phyloP scores from a whole-genome alignment of 2,113 vertebrate genomes.

The Acinonyx jubatus region DNA sequence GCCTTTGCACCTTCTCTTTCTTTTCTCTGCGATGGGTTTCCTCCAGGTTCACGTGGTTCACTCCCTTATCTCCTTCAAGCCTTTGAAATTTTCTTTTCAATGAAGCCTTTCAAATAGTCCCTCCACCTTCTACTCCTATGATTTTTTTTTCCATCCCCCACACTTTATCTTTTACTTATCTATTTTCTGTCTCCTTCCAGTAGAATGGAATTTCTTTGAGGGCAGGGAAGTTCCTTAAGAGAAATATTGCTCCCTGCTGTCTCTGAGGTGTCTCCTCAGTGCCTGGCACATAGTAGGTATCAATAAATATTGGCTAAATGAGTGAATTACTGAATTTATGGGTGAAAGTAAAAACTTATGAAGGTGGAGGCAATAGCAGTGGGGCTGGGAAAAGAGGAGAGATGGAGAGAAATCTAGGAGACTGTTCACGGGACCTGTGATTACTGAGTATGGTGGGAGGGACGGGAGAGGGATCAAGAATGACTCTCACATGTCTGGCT shows the following conservation, averaged over 20 bases:
- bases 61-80: not conserved
- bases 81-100: not conserved
- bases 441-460: too few species aligned
- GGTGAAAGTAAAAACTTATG: not conserved
- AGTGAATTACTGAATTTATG: not conserved
- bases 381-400: not conserved
- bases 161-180: not conserved
- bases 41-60: not conserved
- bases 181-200: not conserved
- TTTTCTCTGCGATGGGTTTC: not conserved
- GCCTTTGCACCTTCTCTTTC: not conserved
- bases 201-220: not conserved
- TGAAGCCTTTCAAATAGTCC: not conserved
- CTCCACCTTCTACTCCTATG: not conserved
- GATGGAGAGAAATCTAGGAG: not conserved
- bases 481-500: not conserved
- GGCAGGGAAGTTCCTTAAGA: not conserved
- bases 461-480: not conserved
- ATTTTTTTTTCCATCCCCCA: not conserved
- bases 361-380: not conserved
- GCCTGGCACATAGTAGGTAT: not conserved
- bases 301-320: not conserved
- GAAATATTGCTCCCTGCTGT: not conserved
- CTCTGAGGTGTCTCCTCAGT: not conserved
- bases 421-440: not conserved